These are phyloP conservation scores for Acanthosepion pharaonis DNA, from an alignment of 2,888 invertebrate genomes.

Conservation along the genomic window DNA sequence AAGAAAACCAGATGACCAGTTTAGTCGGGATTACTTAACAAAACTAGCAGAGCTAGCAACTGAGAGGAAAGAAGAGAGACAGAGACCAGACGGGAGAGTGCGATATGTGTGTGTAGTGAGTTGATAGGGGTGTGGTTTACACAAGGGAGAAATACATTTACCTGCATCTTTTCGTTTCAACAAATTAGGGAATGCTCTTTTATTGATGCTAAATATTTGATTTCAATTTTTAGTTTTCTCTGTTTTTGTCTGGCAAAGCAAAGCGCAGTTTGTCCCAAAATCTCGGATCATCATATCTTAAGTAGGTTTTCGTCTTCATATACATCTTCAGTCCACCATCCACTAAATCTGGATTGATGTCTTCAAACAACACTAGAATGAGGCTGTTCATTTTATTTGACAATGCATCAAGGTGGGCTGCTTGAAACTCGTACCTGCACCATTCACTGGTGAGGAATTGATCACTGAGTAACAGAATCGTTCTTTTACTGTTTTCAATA, in stretches of 20 bases:
- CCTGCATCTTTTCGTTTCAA: no score
- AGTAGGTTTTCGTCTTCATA: conserved; percentile 87
- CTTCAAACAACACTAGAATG: conserved; percentile 87
- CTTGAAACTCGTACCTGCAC: conserved; percentile 82
- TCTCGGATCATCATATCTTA: conserved; percentile 90
- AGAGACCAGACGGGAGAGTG: no score
- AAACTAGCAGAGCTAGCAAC: no score
- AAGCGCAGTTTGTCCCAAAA: conserved; percentile 95
- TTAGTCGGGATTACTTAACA: no score
- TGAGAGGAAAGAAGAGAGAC: no score
- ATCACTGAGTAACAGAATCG: conserved; percentile 89
- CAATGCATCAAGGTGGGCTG: conserved; percentile 86
- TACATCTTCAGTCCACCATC: conserved; percentile 90
- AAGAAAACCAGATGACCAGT: no score
- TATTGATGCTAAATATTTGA: no score
- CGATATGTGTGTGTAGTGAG: no score
- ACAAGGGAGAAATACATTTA: no score
- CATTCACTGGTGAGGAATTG: conserved; percentile 83
- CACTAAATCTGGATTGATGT: conserved; percentile 86
- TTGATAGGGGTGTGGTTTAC: no score
- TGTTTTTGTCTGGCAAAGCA: conserved; percentile 79
- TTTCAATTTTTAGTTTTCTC: not conserved
- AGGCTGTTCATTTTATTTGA: conserved; percentile 85
- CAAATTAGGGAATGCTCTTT: no score
- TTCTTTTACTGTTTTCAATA: conserved; percentile 87